Evolutionary conservation across 2,888 invertebrate genomes (phyloP), one percentile per base, ranked within the genome.

Genomic region (Sylvicola cinctus): DNA sequence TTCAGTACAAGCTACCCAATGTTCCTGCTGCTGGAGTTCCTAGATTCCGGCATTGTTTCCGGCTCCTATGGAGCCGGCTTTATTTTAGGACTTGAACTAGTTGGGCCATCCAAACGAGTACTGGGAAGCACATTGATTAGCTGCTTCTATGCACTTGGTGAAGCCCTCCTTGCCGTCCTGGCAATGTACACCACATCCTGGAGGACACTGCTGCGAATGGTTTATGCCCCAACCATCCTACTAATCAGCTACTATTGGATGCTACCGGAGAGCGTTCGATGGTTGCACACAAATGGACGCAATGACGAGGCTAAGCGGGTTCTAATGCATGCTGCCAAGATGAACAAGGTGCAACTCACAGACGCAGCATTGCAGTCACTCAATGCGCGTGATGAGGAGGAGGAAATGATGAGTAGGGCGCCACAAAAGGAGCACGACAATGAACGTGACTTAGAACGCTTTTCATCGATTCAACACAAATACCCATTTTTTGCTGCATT

Each of bases 1-100:
- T 73, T 76, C 46, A 68, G 77, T 35, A 65, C 68, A 36, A 68
- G 66, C 41, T 80, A 79, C 50, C 60, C 65, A 42, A 69, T 69
- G 65, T 81, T 79, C 51, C 45, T 75, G 10, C n/a, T 13, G 14
- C n/a, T 17, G 17, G 79, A 81, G 51, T 71, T 80, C 35, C 45
- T 79, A 3, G 80, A 79, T 48, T 74, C 78, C 0, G 53, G 68
- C 2, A 59, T 74, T 13, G 72, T 74, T 1, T 69, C 76, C 14
- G 75, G 77, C 0, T 67, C 75, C 10, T 81, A 70, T 47, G 70
- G 73, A 4, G 71, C 75, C 2, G 72, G 72, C 37, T 79, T 77
- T 49, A 72, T 83, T 44, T 56, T 76, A 44, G 78, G 78, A 69
- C 58, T 83, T 42, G 84, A 85, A 52, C 63, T 81, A 55, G 73